Base-by-base conservation (phyloP, 2,888 invertebrate species). In the Ennomos quercinarius region DNA sequence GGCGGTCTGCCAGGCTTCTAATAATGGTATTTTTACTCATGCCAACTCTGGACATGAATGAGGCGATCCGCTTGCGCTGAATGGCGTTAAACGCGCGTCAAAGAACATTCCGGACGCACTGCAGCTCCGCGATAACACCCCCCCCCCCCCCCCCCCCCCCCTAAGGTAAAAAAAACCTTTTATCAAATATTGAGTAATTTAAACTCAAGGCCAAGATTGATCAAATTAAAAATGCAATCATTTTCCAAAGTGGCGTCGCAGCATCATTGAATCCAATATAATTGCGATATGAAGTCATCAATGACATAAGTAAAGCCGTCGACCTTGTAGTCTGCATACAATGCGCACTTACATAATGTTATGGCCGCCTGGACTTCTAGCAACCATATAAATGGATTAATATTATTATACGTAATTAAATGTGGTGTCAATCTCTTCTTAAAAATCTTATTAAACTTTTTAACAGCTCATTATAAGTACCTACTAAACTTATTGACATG, bases 241-340 rank as follows among this genome's bases (percentile, higher is more conserved):
- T 47, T 17, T 34, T 27, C 10, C n/a, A 39, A 48, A 40, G 40
- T 49, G 34, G 49, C 12, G 12, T 9, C 17, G 9, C 9, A 8
- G 13, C 42, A 10, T 35, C 42, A 50, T 50, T 36, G 41, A 48
- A 43, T 42, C 10, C 42, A 9, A 45, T 45, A 36, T 45, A 39
- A 46, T 35, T 46, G 27, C 45, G 8, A 34, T 47, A 50, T 64
- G 52, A 42, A 48, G 44, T 53, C 55, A 61, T 55, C 52, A 49
- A 52, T 49, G 49, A 49, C 35, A 41, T 41, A 35, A 49, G n/a
- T 12, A 42, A 54, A 50, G 43, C 36, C 10, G 44, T 36, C 68
- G 72, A 68, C 85, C 84, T 86, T 85, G 83, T 45, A 64, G 63
- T 63, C 45, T 71, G 69, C 70, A 76, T 54, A 83, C 84, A 86